A percentile compares a stretch with the other conserved stretches of the same genome.
These are phyloP conservation scores for Sebastes umbrosus DNA, from an alignment of 2,797 vertebrate genomes.

Conservation along the genomic window DNA sequence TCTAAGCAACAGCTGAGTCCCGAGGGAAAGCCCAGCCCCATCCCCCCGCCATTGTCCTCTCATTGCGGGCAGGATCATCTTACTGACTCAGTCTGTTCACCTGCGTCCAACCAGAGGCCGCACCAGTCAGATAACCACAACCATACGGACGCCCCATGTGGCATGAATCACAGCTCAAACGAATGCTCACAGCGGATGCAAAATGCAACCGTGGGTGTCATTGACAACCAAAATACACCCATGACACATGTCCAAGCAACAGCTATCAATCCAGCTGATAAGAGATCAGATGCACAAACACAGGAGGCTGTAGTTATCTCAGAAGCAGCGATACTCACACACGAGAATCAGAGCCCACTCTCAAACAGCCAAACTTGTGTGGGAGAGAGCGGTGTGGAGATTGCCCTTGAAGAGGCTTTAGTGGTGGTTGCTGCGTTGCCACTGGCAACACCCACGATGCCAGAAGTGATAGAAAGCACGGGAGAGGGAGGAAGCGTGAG, in stretches of 20 bases:
- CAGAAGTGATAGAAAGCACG: conserved; percentile 81
- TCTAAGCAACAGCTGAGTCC: conserved; percentile 74
- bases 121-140: conserved; percentile 65
- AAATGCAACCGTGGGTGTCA: conserved; percentile 41
- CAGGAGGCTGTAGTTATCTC: conserved; percentile 51
- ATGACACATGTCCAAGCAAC: conserved; percentile 55
- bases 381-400: conserved; percentile 70
- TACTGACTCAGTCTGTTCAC: conserved; percentile 66
- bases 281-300: conserved; percentile 55
- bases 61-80: conserved; percentile 68
- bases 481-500: conserved; percentile 75
- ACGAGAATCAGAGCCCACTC: conserved; percentile 56
- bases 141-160: conserved; percentile 39
- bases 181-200: conserved; percentile 50
- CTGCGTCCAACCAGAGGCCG: conserved; percentile 44
- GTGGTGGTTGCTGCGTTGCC: conserved; percentile 78
- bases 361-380: conserved; percentile 62
- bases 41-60: conserved; percentile 40
- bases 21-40: conserved; percentile 48
- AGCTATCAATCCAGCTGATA: conserved; percentile 56
- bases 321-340: conserved; percentile 52
- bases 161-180: conserved; percentile 37
- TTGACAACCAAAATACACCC: conserved; percentile 54
- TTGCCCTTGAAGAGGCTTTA: conserved; percentile 79
- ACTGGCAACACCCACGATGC: conserved; percentile 83